Percentiles rank a stretch among this genome's conserved stretches.
Conservation (phyloP, 2,888 invertebrate species). For the Tenthredo amoena region DNA sequence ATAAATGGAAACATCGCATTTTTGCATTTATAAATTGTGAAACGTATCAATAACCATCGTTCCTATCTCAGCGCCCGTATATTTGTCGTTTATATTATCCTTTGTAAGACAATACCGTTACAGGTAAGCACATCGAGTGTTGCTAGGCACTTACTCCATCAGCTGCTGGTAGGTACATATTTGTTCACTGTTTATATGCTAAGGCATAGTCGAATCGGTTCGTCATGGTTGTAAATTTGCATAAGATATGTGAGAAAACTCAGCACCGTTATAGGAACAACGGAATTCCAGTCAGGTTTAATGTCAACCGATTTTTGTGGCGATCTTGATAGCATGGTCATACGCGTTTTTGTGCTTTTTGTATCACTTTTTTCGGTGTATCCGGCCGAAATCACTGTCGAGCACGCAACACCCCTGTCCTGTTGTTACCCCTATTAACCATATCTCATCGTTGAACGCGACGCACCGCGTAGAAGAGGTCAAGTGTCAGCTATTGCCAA, state of each 20-base stretch:
- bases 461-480: slow-evolving; percentile 1
- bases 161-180: slow-evolving; percentile 12
- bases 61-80: background rate
- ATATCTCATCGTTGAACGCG: background rate
- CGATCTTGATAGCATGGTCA: slow-evolving; percentile 20
- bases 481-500: background rate
- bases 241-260: background rate
- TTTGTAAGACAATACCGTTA: slow-evolving; percentile 24
- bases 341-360: slow-evolving; percentile 16
- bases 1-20: background rate
- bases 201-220: background rate
- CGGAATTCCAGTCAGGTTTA: background rate
- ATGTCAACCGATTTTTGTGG: background rate
- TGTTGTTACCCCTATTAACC: background rate
- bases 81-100: background rate
- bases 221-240: background rate
- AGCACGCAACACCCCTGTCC: slow-evolving; percentile 27
- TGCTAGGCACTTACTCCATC: slow-evolving; percentile 12
- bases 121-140: background rate
- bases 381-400: background rate
- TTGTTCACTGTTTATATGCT: background rate
- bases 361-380: slow-evolving; percentile 34
- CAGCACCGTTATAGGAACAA: background rate
- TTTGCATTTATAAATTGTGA: background rate
- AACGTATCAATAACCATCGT: background rate